phyloP scores from a whole-genome alignment of 2,888 invertebrate species.

The Leptinotarsa peninsularis region DNA sequence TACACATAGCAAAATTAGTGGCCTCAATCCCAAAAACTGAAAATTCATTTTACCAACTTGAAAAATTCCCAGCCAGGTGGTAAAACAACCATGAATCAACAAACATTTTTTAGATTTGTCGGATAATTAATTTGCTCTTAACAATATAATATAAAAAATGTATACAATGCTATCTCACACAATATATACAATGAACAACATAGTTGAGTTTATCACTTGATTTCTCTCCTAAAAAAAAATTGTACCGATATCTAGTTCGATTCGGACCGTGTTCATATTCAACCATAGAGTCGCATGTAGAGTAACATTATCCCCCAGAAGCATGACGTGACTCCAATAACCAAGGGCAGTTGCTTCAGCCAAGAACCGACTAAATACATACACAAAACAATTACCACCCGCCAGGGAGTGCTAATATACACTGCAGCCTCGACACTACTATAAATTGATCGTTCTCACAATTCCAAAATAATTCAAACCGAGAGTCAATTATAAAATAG shows the following conservation, averaged over 20 bases:
- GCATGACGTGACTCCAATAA: conserved; percentile 91
- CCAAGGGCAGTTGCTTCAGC: conserved; percentile 79
- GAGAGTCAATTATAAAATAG: background rate
- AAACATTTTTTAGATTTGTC: conserved; percentile 47
- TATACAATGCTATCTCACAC: conserved; percentile 45
- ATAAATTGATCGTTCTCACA: conserved; percentile 29
- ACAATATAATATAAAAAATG: conserved; percentile 39
- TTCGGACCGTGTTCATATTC: conserved; percentile 42
- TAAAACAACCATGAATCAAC: background rate
- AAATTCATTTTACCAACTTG: background rate
- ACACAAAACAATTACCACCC: conserved; percentile 61
- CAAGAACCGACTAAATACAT: conserved; percentile 71
- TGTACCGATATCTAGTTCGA: conserved; percentile 39
- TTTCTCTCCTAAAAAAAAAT: conserved; percentile 29
- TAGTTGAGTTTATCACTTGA: conserved; percentile 19
- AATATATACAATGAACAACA: conserved; percentile 39
- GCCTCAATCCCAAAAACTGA: too few relatives aligned
- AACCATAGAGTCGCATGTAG: conserved; percentile 77
- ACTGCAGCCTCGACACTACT: conserved; percentile 55
- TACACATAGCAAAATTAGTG: too few relatives aligned
- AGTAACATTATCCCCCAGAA: conserved; percentile 86
- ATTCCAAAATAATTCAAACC: background rate
- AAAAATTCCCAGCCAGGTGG: background rate
- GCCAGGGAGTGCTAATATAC: conserved; percentile 68
- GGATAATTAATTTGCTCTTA: conserved; percentile 24